Evolutionary conservation across 2,888 invertebrate genomes (phyloP).

Genomic region (Salpingus planirostris): DNA sequence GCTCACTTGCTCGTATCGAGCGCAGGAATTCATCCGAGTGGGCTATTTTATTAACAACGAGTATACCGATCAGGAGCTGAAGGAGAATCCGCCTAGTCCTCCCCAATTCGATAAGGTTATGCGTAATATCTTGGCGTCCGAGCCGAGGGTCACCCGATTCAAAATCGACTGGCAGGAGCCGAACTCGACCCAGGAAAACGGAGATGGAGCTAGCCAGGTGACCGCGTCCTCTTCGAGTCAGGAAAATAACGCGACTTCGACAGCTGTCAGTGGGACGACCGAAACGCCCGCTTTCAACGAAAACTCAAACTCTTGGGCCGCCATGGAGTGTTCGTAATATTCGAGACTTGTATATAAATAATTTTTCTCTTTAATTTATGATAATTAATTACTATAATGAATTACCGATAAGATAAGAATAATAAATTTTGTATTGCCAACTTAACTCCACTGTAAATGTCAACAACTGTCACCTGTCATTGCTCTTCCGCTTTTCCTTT

Average conservation of each 20-base stretch:
- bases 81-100: constrained; percentile 87
- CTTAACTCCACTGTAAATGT: too few species aligned
- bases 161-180: constrained; percentile 94
- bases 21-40: constrained; percentile 91
- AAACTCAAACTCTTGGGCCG: constrained; percentile 55
- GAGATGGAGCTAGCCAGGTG: too few species aligned
- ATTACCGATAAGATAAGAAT: too few species aligned
- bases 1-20: constrained; percentile 84
- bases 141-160: constrained; percentile 91
- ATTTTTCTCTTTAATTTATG: too few species aligned
- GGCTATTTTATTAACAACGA: constrained; percentile 99
- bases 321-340: constrained; percentile 50
- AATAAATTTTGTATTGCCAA: too few species aligned
- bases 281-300: constrained; percentile 47
- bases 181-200: constrained; percentile 42
- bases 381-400: too few species aligned
- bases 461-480: too few species aligned
- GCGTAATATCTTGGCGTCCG: constrained; percentile 75
- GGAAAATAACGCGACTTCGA: background rate
- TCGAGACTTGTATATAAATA: too few species aligned
- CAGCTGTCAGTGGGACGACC: background rate
- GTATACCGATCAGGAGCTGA: constrained; percentile 84
- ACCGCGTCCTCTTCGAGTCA: constrained; percentile 14
- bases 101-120: constrained; percentile 88
- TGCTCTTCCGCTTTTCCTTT: too few species aligned